Percentiles rank a stretch among this genome's conserved stretches.
Evolutionary conservation across 2,797 vertebrate genomes (phyloP).

Genomic region (Neopelma chrysocephalum): DNA sequence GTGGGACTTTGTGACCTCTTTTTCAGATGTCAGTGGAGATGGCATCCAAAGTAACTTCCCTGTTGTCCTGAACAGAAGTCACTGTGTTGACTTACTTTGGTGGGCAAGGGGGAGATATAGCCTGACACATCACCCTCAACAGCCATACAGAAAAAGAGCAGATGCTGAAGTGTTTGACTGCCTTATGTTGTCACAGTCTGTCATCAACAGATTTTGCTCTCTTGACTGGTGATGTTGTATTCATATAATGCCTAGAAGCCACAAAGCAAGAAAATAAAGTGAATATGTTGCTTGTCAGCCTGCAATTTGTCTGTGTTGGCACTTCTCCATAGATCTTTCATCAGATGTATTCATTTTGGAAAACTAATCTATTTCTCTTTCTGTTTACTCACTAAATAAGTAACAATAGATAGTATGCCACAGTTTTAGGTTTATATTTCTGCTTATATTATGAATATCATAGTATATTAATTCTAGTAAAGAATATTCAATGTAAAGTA

Average conservation of each 20-base stretch:
- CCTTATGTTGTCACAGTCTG: constrained; percentile 53
- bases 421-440: not conserved
- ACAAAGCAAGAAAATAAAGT: constrained; percentile 9
- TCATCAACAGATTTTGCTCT: constrained; percentile 38
- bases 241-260: constrained; percentile 39
- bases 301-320: constrained; percentile 41
- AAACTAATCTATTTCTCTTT: not conserved
- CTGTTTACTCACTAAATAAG: not conserved
- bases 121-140: not conserved
- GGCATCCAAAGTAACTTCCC: not conserved
- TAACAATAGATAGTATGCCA: not conserved
- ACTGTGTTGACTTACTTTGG: not conserved
- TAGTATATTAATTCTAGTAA: not conserved
- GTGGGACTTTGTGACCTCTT: not conserved
- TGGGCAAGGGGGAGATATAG: not conserved
- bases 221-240: constrained; percentile 20
- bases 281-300: constrained; percentile 40
- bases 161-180: constrained; percentile 31
- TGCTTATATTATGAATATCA: not conserved
- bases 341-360: not conserved
- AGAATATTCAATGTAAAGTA: not conserved
- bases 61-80: not conserved
- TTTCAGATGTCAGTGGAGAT: not conserved
- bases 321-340: constrained; percentile 4
- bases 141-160: constrained; percentile 20